Evolutionary conservation across 1,140 invertebrate species (phyloP).

Genomic region (Eupeodes corollae): DNA sequence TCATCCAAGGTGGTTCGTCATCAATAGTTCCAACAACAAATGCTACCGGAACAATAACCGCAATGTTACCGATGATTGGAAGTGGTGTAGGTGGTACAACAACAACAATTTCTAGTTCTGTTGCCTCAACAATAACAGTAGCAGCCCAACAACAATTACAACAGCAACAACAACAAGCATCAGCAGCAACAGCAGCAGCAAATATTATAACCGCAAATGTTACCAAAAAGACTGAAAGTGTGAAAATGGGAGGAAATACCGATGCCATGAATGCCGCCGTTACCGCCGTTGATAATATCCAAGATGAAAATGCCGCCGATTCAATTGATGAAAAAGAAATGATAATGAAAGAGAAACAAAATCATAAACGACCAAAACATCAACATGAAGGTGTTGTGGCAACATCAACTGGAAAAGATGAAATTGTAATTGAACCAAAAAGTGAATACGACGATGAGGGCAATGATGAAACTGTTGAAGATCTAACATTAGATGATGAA

Average conservation of each 20-base stretch:
- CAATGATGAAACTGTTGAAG: constrained; percentile 66
- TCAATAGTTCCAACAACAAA: constrained; percentile 32
- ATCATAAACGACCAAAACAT: constrained; percentile 11
- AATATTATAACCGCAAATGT: constrained; percentile 32
- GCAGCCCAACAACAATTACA: constrained; percentile 5
- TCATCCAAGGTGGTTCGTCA: constrained; percentile 22
- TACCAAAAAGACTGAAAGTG: constrained; percentile 39
- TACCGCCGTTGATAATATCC: constrained; percentile 21
- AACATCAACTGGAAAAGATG: constrained; percentile 28
- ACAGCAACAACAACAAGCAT: constrained; percentile 9
- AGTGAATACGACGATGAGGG: constrained; percentile 61
- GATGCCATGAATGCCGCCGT: constrained; percentile 31
- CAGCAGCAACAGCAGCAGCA: constrained; percentile 11
- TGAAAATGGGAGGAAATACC: constrained; percentile 27
- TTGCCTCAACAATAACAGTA: constrained; percentile 38
- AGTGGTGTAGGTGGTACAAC: constrained; percentile 13
- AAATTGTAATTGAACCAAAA: constrained; percentile 59
- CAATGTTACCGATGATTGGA: constrained; percentile 2
- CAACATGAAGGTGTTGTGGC: constrained; percentile 16
- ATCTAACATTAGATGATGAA: constrained; percentile 70
- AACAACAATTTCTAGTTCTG: constrained; percentile 37
- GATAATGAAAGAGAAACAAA: constrained; percentile 9
- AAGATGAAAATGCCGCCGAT: constrained; percentile 20
- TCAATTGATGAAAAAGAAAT: constrained; percentile 13
- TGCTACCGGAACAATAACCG: constrained; percentile 39